Base-by-base conservation (phyloP, 2,888 invertebrate genomes). In the Apotomis capreana region DNA sequence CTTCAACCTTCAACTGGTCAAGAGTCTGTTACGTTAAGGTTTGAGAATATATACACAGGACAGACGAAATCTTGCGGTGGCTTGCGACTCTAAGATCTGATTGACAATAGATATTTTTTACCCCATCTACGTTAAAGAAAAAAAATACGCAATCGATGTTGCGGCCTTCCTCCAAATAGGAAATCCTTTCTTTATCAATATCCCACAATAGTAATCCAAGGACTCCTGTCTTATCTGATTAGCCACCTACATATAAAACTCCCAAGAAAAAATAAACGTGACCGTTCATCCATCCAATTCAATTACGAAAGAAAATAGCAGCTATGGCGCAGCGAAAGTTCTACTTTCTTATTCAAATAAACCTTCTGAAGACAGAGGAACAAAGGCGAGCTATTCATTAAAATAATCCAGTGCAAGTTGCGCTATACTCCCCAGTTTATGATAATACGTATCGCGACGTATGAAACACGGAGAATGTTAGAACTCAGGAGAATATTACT, bases 271-370 rank as follows among this genome's bases (percentile, higher is more conserved):
- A 78, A 74, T 76, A 80, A 83, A 83, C 78, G 78, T 57, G 80
- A 84, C 81, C 78, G 76, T 81, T 85, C 85, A 85, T 88, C 84
- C 85, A 83, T 85, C 84, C 87, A 89, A 90, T 91, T 89, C 89
- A 89, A 91, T 91, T 91, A 90, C 85, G 74, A 87, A 89, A 84
- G 86, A 89, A 90, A 89, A 89, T 85, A 86, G 83, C 81, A 80
- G 81, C 77, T 76, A 77, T 82, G 77, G 77, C 72, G 80, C 80
- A 82, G 84, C 74, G 85, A 86, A 87, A 87, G 87, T 89, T 87
- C 83, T 80, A 87, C 87, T 89, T 90, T 89, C 88, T 88, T 91
- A 89, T 90, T 88, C 87, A 89, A 90, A 90, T 88, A 89, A 86
- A 84, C 86, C 86, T 86, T 87, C 83, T 61, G 79, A 81, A 77